A percentile compares a stretch with the other conserved stretches of the same genome.
phyloP scores from a whole-genome alignment of 1,140 invertebrate species.

The Pogonognathellus flavescens region DNA sequence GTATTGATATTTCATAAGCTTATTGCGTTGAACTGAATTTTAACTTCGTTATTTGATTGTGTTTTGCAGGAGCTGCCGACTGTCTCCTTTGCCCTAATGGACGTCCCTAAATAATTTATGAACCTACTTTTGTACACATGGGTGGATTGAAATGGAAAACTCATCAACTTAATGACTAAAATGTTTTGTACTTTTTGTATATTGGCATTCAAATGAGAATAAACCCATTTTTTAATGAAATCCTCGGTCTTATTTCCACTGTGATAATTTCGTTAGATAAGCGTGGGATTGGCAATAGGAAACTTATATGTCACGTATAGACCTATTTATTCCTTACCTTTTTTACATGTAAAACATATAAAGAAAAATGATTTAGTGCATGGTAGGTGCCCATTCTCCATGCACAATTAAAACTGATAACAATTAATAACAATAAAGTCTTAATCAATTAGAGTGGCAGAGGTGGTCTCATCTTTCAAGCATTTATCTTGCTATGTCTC shows the following conservation, averaged over 20 bases:
- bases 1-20: too few relatives aligned
- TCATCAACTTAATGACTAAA: conserved; percentile 8
- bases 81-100: conserved; percentile 59
- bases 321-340: not conserved
- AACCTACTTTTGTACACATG: not conserved
- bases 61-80: conserved; percentile 60
- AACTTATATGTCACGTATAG: not conserved
- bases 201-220: conserved; percentile 29
- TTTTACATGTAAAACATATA: not conserved
- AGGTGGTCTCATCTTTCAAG: too few relatives aligned
- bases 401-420: too few relatives aligned
- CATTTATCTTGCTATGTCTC: too few relatives aligned
- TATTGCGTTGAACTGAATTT: too few relatives aligned
- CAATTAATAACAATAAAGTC: not conserved
- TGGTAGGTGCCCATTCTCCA: too few relatives aligned
- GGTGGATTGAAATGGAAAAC: not conserved
- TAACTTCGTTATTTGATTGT: conserved; percentile 32
- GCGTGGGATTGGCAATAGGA: conserved; percentile 5
- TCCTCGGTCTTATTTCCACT: conserved; percentile 37
- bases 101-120: not conserved
- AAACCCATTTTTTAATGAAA: conserved; percentile 34
- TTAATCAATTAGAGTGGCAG: conserved; percentile 17
- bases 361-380: too few relatives aligned
- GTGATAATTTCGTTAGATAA: not conserved
- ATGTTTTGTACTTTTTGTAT: conserved; percentile 38